These are phyloP conservation scores for Tenrec ecaudatus DNA, from an alignment of 2,113 vertebrate genomes.

Conservation along the genomic window DNA sequence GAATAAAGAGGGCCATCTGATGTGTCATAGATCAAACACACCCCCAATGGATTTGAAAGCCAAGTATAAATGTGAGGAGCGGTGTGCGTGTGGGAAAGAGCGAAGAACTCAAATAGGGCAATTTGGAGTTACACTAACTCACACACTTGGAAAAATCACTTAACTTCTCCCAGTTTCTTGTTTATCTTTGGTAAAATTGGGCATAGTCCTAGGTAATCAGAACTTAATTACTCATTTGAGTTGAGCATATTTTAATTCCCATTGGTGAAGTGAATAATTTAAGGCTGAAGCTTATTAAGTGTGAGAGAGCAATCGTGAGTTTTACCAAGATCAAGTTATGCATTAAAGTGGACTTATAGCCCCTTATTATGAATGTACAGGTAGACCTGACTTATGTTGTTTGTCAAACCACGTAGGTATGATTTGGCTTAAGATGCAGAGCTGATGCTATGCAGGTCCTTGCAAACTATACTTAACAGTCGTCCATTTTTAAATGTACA, in stretches of 20 bases:
- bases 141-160: slow-evolving; percentile 26
- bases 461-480: too few relatives aligned
- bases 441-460: background rate
- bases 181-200: slow-evolving; percentile 29
- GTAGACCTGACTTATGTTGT: background rate
- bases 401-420: background rate
- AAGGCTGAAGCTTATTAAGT: background rate
- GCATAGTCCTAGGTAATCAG: background rate
- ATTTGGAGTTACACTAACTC: background rate
- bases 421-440: background rate
- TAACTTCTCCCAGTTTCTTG: background rate
- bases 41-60: slow-evolving; percentile 61
- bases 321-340: background rate
- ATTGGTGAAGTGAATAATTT: too few relatives aligned
- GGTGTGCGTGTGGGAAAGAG: background rate
- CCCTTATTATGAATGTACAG: background rate
- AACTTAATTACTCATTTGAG: background rate
- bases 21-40: slow-evolving; percentile 75
- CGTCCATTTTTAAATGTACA: too few relatives aligned
- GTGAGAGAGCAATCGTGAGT: too few relatives aligned
- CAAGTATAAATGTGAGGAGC: slow-evolving; percentile 53
- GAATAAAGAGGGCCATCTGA: slow-evolving; percentile 69
- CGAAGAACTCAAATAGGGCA: background rate
- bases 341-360: slow-evolving; percentile 2
- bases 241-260: background rate